These are phyloP conservation scores for Spisula subtruncata DNA, from an alignment of 2,888 invertebrate genomes.

Conservation along the genomic window DNA sequence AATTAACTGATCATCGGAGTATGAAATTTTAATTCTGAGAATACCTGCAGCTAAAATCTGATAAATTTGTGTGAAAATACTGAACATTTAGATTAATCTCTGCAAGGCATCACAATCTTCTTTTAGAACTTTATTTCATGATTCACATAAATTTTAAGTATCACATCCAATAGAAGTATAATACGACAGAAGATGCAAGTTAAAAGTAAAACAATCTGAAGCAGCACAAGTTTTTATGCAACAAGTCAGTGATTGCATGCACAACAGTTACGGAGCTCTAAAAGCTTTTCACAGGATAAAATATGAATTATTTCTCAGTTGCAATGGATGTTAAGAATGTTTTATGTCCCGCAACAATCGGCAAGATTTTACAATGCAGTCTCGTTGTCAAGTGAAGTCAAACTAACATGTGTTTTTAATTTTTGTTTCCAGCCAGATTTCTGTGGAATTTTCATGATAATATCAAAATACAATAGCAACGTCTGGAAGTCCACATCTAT, in stretches of 20 bases:
- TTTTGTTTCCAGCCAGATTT: constrained; percentile 1
- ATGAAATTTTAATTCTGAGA: neutral
- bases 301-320: constrained; percentile 10
- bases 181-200: neutral
- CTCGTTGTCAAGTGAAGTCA: neutral
- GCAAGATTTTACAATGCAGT: neutral
- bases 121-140: neutral
- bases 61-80: no score
- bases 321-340: neutral
- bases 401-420: neutral
- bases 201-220: neutral
- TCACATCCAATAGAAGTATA: neutral
- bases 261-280: neutral
- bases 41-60: neutral
- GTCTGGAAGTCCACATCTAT: neutral
- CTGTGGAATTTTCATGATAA: neutral
- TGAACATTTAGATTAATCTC: no score
- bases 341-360: neutral
- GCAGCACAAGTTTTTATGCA: neutral
- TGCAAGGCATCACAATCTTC: no score
- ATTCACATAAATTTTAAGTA: neutral
- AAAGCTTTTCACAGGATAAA: constrained; percentile 18
- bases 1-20: no score
- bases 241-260: neutral
- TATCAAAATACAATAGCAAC: neutral